Evolutionary conservation across 1,140 invertebrate genomes (phyloP), one percentile per base, ranked within the genome.

Genomic region (Cataglyphis hispanica): DNA sequence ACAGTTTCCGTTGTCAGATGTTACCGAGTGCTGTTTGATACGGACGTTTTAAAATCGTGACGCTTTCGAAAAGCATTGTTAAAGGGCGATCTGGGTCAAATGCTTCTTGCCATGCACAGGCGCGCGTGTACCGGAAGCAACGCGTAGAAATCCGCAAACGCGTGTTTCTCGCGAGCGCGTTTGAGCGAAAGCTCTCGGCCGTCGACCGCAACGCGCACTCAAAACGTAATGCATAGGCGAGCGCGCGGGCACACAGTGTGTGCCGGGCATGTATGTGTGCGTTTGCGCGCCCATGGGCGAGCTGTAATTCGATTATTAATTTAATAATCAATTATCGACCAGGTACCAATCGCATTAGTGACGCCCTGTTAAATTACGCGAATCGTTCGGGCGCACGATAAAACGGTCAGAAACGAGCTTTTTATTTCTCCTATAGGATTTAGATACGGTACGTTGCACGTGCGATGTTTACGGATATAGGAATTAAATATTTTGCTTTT

Each of bases 261-360:
- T 19, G 1, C 8, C 27, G 34, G 27, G n/a, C 8, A 10, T 10
- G 37, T 13, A 10, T 7, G 58, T 37, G 25, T 16, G 13, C 34
- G 25, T 16, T 43, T 19, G 27, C 46, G 22, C 70, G 53, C 40
- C 22, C 69, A 50, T 34, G 31, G 58, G 25, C 67, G 25, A 16
- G 34, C 8, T 60, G 78, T 81, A 83, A 83, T 83, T 83, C 78
- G 67, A 83, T 83, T 83, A 83, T 83, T 83, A 83, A 83, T 83
- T 83, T 83, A 83, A 83, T 83, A 83, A 83, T 83, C 78, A 83
- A 83, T 83, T 67, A 83, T 74, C 78, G 78, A 37, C 78, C 67
- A 27, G 66, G 22, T 72, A 60, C 25, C 53, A 74, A 83, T 83
- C 67, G 67, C 53, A 72, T 83, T 83, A 83, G 78, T 43, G 53